A percentile compares a stretch with the other conserved stretches of the same genome.
These are phyloP conservation scores for Mythimna albipuncta DNA, from an alignment of 2,888 invertebrate species.

Conservation along the genomic window DNA sequence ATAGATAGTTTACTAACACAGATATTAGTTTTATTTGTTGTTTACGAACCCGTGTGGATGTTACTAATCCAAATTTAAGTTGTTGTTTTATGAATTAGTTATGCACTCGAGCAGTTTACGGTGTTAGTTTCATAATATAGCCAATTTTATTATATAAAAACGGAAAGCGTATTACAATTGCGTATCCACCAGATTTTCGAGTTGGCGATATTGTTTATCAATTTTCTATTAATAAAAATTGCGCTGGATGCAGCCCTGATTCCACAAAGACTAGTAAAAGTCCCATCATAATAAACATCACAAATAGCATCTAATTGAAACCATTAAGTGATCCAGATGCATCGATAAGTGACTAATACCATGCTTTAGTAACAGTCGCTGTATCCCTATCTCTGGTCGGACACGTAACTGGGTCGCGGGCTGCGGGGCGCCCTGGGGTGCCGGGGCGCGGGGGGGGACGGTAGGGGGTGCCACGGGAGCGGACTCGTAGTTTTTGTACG, in stretches of 20 bases:
- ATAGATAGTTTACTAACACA: too few relatives aligned
- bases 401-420: slow-evolving; percentile 80
- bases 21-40: too few relatives aligned
- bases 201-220: too few relatives aligned
- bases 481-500: slow-evolving; percentile 82
- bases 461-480: slow-evolving; percentile 65
- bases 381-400: slow-evolving; percentile 66
- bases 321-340: slow-evolving; percentile 59
- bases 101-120: too few relatives aligned
- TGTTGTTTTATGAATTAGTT: too few relatives aligned
- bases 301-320: slow-evolving; percentile 50
- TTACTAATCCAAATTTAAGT: too few relatives aligned
- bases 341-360: slow-evolving; percentile 57
- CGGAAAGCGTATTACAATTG: too few relatives aligned
- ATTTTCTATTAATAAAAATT: neutral
- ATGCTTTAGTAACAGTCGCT: slow-evolving; percentile 58
- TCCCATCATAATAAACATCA: slow-evolving; percentile 47
- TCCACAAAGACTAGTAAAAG: slow-evolving; percentile 20
- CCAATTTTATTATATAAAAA: neutral
- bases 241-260: neutral
- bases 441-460: slow-evolving; percentile 42
- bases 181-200: too few relatives aligned
- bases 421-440: slow-evolving; percentile 61
- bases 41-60: too few relatives aligned
- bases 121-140: neutral